Conservation (phyloP, 2,113 vertebrate species). For the Jacana jacana region DNA sequence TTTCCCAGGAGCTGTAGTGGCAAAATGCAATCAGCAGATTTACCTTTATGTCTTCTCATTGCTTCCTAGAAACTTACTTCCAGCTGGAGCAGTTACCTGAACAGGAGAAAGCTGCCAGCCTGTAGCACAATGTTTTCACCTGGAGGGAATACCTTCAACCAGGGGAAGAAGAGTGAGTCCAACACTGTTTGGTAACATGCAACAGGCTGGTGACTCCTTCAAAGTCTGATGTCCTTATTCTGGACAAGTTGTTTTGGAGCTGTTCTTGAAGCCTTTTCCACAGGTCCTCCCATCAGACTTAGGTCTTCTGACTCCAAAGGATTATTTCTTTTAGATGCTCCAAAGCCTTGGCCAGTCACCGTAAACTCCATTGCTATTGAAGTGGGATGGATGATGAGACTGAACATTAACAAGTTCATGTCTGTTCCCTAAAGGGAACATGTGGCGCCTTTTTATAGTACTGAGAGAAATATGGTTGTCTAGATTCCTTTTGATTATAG, state of each 20-base stretch:
- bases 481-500: background rate
- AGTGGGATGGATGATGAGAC: background rate
- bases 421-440: background rate
- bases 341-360: background rate
- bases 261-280: background rate
- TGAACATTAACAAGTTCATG: background rate
- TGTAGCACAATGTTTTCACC: background rate
- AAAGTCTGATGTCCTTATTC: background rate
- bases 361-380: background rate
- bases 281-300: background rate
- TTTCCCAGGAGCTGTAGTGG: background rate
- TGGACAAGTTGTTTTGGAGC: background rate
- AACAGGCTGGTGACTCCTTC: background rate
- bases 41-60: background rate
- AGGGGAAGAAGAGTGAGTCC: background rate
- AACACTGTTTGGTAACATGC: background rate
- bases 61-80: background rate
- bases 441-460: background rate
- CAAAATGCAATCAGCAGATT: background rate
- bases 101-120: background rate
- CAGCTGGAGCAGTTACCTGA: background rate
- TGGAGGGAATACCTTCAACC: background rate
- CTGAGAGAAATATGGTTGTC: background rate
- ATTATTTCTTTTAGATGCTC: background rate
- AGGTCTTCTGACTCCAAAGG: background rate